Percentiles rank a stretch among this genome's conserved stretches.
Evolutionary conservation across 2,888 invertebrate species (phyloP).

Genomic region (Palloptera scutellata): DNA sequence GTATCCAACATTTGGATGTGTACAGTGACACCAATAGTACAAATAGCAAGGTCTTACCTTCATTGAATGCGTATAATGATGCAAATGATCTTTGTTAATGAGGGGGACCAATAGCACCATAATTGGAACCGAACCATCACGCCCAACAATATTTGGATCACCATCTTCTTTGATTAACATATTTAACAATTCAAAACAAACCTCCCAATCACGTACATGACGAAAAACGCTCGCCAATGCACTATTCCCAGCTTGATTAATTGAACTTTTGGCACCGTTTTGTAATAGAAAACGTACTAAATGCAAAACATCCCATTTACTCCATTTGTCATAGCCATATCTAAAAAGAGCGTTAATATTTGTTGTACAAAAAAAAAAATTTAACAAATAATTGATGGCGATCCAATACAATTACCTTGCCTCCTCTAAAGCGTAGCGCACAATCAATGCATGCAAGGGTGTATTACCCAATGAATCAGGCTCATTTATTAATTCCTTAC

Average conservation of each 20-base stretch:
- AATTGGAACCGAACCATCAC: conserved; percentile 77
- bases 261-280: conserved; percentile 73
- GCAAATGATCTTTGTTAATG: conserved; percentile 77
- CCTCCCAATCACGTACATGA: conserved; percentile 76
- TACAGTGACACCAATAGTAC: too few species aligned
- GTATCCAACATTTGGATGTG: neutral
- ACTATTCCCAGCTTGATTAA: conserved; percentile 75
- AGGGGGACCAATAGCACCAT: conserved; percentile 79
- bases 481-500: conserved; percentile 76
- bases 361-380: neutral
- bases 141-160: conserved; percentile 74
- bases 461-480: conserved; percentile 79
- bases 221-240: conserved; percentile 76
- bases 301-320: conserved; percentile 78
- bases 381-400: neutral
- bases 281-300: conserved; percentile 71
- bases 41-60: conserved; percentile 65
- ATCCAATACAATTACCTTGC: conserved; percentile 58
- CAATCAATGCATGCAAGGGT: conserved; percentile 73
- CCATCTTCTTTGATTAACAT: conserved; percentile 65
- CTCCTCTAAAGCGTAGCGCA: conserved; percentile 75
- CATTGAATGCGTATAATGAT: conserved; percentile 77
- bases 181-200: conserved; percentile 64
- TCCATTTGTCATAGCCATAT: conserved; percentile 75
- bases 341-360: conserved; percentile 41